Evolutionary conservation across 2,888 invertebrate species (phyloP), one percentile per base, ranked within the genome.

Genomic region (Tyria jacobaeae): DNA sequence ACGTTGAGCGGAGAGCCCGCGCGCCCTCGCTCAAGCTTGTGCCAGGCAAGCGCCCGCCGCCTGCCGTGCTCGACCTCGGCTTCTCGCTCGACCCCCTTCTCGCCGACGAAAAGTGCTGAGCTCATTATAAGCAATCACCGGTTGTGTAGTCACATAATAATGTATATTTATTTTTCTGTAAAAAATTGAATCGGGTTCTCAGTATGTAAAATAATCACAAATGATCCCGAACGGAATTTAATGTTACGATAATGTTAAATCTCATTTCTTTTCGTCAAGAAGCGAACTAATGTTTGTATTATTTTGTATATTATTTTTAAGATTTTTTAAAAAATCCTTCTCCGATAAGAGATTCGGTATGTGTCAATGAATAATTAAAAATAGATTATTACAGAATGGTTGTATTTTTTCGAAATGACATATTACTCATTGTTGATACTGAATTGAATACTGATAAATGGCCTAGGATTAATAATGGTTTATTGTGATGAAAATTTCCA

Each of bases 241-340:
- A 88, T 84, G 82, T 87, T 85, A 87, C 74, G 78, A 87, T 89
- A 87, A 88, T 85, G 85, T 88, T 87, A 89, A 90, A 91, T 91
- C 89, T 90, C 91, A 89, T 83, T 87, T 85, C 82, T 58, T 85
- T 86, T 88, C 80, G 79, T 80, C 76, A 80, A 84, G 84, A 86
- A 80, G 76, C 83, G 86, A 89, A 88, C 82, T 88, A 88, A 89
- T 89, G 86, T 94, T 93, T 94, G 89, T 93, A 94, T 94, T 90
- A 92, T 94, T 93, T 94, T 94, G 93, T 94, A 94, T 91, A 93
- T 92, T 94, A 91, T 90, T 92, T 78, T 91, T 94, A 93, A 93
- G 91, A 87, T 85, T 90, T 90, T 90, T 90, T 89, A 84, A 81
- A 44, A 89, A 62, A 87, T 83, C 81, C 80, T 80, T 82, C 79